Evolutionary conservation across 64 coral and sea anemone species (phyloP).

Genomic region (Montipora cactus): DNA sequence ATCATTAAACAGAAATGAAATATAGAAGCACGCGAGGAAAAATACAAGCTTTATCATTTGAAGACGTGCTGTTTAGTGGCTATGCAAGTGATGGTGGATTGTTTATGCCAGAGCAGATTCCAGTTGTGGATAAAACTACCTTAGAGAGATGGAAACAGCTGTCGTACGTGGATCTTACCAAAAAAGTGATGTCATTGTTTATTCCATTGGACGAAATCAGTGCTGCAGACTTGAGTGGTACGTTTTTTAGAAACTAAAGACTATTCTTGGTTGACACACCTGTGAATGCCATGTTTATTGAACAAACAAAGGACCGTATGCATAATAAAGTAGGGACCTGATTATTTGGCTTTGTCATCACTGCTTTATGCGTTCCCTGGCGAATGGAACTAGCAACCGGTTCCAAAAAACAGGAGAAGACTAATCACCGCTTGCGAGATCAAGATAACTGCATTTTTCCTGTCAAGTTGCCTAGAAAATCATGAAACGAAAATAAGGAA

Average conservation of each 20-base stretch:
- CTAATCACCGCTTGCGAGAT: too few relatives aligned
- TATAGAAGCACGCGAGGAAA: conserved; percentile 89
- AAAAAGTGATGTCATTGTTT: conserved; percentile 80
- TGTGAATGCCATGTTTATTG: too few relatives aligned
- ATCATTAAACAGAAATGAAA: conserved; percentile 67
- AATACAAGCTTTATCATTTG: conserved; percentile 71
- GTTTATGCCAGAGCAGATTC: conserved; percentile 83
- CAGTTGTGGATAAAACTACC: conserved; percentile 43
- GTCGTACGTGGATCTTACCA: conserved; percentile 80
- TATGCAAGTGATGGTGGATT: conserved; percentile 92
- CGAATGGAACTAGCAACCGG: too few relatives aligned
- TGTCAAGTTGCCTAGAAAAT: too few relatives aligned
- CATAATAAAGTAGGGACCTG: too few relatives aligned
- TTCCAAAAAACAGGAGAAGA: too few relatives aligned
- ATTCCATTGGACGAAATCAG: conserved; percentile 82
- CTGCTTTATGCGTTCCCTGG: too few relatives aligned
- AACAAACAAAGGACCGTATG: too few relatives aligned
- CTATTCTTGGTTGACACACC: too few relatives aligned
- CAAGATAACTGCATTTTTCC: too few relatives aligned
- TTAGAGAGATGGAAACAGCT: conserved; percentile 75
- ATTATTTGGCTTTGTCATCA: too few relatives aligned
- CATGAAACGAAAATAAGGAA: too few relatives aligned
- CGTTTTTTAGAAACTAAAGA: background rate
- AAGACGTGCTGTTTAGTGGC: conserved; percentile 73
- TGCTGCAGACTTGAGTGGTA: conserved; percentile 73